These are phyloP conservation scores for Aphis craccivora DNA, from an alignment of 1,140 invertebrate species.

Conservation along the genomic window DNA sequence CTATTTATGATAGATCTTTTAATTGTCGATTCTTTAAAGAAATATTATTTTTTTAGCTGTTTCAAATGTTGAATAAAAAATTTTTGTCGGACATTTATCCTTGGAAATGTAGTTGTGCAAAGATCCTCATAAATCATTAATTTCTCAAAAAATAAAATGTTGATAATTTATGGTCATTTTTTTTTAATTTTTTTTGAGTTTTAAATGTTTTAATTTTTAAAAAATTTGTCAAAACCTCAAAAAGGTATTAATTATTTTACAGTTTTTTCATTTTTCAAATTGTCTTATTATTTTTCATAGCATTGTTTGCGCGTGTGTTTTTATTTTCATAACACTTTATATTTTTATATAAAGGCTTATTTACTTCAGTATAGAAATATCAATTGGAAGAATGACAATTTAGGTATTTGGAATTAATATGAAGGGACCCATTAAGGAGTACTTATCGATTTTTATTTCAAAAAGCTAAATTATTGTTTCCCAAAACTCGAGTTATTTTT, in stretches of 20 bases:
- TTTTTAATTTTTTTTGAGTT: too few species aligned
- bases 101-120: too few species aligned
- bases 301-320: not conserved
- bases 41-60: too few species aligned
- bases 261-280: constrained; percentile 47
- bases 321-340: not conserved
- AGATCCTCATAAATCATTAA: too few species aligned
- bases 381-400: not conserved
- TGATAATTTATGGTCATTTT: too few species aligned
- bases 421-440: constrained; percentile 43
- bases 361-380: not conserved
- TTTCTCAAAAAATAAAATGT: too few species aligned
- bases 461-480: not conserved
- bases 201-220: too few species aligned
- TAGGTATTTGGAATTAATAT: constrained; percentile 12
- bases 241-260: too few species aligned
- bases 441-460: not conserved
- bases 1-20: too few species aligned
- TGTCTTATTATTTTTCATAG: constrained; percentile 36
- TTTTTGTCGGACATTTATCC: too few species aligned
- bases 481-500: not conserved
- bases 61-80: too few species aligned
- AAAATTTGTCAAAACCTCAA: not conserved
- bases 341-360: not conserved
- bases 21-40: too few species aligned